These are phyloP conservation scores for Anabas testudineus DNA, from an alignment of 2,797 vertebrate genomes.

Conservation along the genomic window DNA sequence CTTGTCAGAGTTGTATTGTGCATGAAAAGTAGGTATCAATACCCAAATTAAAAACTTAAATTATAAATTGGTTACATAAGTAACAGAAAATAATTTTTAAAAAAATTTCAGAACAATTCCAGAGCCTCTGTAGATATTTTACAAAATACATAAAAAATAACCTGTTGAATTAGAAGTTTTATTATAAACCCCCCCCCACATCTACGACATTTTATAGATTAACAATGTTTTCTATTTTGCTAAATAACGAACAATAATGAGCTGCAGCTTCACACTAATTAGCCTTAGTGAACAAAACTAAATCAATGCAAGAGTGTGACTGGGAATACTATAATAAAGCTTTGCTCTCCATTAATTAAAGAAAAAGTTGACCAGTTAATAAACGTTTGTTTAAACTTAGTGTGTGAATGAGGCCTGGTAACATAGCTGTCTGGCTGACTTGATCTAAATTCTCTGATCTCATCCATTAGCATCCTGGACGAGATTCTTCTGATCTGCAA, in stretches of 20 bases:
- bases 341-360: constrained; percentile 40
- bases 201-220: constrained; percentile 6
- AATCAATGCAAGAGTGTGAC: constrained; percentile 33
- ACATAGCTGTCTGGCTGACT: constrained; percentile 62
- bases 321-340: constrained; percentile 35
- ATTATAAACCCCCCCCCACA: neutral
- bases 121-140: neutral
- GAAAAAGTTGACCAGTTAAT: constrained; percentile 38
- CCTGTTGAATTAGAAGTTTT: neutral
- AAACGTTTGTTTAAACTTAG: constrained; percentile 57
- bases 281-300: constrained; percentile 15
- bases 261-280: constrained; percentile 30
- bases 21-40: neutral
- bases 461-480: constrained; percentile 83
- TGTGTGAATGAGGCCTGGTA: constrained; percentile 26
- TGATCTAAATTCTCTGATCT: constrained; percentile 66
- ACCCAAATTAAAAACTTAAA: neutral
- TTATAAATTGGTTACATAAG: neutral
- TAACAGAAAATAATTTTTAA: neutral
- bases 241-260: constrained; percentile 10
- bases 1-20: constrained; percentile 15
- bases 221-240: constrained; percentile 2
- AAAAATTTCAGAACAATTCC: neutral
- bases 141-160: constrained; percentile 3
- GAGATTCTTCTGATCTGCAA: constrained; percentile 84